Conservation (phyloP, 64 coral and sea anemone species). For the Pocillopora damicornis region DNA sequence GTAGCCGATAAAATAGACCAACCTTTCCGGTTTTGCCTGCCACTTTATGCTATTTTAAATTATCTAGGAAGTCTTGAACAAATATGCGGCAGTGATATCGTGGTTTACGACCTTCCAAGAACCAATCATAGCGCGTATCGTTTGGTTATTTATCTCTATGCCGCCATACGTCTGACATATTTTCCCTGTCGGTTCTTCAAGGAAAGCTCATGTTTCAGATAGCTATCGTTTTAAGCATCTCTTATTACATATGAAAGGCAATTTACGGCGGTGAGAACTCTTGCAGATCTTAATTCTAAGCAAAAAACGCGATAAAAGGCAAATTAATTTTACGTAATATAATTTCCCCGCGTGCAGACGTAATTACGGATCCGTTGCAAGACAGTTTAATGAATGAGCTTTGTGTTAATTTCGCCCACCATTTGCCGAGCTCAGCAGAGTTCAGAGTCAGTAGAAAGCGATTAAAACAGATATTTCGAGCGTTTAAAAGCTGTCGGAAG, state of each 20-base stretch:
- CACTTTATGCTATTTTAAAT: not conserved
- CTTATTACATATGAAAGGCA: not conserved
- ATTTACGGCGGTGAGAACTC: not conserved
- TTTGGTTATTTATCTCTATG: not conserved
- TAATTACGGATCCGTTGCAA: not conserved
- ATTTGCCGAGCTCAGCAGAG: not conserved
- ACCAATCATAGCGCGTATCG: not conserved
- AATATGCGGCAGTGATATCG: not conserved
- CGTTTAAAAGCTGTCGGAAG: not conserved
- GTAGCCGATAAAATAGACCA: not conserved
- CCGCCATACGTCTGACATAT: not conserved
- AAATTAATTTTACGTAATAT: constrained; percentile 2
- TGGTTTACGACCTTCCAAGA: not conserved
- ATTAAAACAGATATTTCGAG: not conserved
- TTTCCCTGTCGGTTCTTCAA: constrained; percentile 8
- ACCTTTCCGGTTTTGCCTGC: not conserved
- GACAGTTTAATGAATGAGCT: constrained; percentile 8
- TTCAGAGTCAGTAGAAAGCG: not conserved
- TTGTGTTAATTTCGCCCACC: not conserved
- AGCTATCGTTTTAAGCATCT: not conserved
- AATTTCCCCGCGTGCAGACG: not conserved
- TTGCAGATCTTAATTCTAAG: not conserved
- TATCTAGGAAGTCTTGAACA: not conserved
- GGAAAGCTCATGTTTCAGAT: not conserved
- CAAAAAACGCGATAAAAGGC: not conserved